Conservation (phyloP, 2,888 invertebrate species). For the Callimorpha dominula region DNA sequence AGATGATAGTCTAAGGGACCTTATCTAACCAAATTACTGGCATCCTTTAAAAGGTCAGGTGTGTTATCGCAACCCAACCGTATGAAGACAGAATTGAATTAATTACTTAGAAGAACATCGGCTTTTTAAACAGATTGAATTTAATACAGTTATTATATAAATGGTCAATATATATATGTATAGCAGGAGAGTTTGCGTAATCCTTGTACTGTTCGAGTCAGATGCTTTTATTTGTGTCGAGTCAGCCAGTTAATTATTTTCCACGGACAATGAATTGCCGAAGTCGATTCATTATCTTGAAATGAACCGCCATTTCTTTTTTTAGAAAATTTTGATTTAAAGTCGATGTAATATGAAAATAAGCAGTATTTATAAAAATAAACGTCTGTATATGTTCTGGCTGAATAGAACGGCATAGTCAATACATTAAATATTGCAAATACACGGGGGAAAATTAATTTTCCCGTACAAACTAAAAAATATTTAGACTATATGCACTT, state of each 20-base stretch:
- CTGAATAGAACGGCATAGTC: constrained; percentile 23
- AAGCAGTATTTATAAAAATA: constrained; percentile 28
- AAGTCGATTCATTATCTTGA: constrained; percentile 70
- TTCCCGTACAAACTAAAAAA: not conserved
- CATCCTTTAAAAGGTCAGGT: constrained; percentile 25
- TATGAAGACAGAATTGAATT: constrained; percentile 22
- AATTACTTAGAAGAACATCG: constrained; percentile 23
- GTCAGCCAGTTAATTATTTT: constrained; percentile 84
- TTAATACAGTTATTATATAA: constrained; percentile 32
- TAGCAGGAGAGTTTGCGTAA: constrained; percentile 52
- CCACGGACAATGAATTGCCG: constrained; percentile 78
- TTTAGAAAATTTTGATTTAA: constrained; percentile 52
- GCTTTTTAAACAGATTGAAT: constrained; percentile 32
- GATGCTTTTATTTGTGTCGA: constrained; percentile 71
- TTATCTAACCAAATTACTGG: constrained; percentile 26
- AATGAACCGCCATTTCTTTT: constrained; percentile 67
- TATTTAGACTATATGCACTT: not conserved
- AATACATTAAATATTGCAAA: not conserved
- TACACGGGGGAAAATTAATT: not conserved
- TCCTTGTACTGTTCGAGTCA: constrained; percentile 61
- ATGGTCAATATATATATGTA: constrained; percentile 46
- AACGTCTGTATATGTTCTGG: constrained; percentile 20
- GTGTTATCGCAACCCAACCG: constrained; percentile 17
- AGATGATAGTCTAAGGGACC: constrained; percentile 17
- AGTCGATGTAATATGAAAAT: constrained; percentile 29